Percentiles rank a stretch among this genome's conserved stretches.
Conservation (phyloP, 1,140 invertebrate genomes). For the Telenomus remus region DNA sequence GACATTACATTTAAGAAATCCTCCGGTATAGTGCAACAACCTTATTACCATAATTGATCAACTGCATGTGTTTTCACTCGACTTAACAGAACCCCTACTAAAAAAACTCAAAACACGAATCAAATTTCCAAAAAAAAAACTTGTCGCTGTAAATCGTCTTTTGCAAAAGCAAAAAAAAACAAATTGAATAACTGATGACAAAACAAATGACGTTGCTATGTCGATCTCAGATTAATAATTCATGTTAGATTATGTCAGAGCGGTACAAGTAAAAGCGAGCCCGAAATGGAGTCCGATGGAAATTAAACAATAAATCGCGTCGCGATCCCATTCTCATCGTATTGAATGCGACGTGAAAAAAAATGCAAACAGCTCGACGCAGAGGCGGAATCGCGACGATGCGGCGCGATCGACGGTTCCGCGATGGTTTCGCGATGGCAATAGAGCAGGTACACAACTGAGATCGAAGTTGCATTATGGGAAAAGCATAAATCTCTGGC, state of each 20-base stretch:
- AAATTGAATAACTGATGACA: background rate
- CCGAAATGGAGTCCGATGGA: background rate
- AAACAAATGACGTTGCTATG: background rate
- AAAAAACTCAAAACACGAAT: no score
- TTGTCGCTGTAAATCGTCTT: background rate
- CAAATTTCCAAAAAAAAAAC: no score
- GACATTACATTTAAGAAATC: constrained; percentile 14
- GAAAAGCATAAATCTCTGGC: constrained; percentile 58
- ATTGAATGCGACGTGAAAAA: constrained; percentile 17
- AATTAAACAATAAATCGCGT: constrained; percentile 38
- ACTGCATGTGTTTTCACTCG: background rate
- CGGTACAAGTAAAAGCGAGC: background rate
- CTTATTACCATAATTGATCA: background rate
- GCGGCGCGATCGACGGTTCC: constrained; percentile 44
- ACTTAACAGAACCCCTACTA: no score
- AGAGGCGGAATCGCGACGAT: constrained; percentile 12
- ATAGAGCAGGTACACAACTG: constrained; percentile 12
- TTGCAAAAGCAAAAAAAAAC: background rate
- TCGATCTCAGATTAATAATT: background rate
- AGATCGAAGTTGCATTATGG: constrained; percentile 54
- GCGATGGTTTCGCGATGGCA: constrained; percentile 21
- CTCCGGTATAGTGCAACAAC: background rate
- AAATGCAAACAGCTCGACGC: no score
- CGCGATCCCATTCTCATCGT: constrained; percentile 36
- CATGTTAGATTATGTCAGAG: background rate